These are phyloP conservation scores for Aplodontia rufa DNA, from an alignment of 2,113 vertebrate species.

Conservation along the genomic window DNA sequence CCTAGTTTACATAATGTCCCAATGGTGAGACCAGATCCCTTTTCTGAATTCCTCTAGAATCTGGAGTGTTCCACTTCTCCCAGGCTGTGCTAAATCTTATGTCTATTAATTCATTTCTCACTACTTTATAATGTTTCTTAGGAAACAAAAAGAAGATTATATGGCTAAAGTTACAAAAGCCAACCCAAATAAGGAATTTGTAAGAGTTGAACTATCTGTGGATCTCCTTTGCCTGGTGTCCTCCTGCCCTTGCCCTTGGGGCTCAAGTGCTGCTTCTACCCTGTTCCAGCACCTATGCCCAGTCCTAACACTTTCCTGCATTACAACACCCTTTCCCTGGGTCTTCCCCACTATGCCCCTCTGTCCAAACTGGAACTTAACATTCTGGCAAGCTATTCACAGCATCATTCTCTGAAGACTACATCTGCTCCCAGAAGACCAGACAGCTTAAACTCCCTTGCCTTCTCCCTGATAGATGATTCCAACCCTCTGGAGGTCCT, in stretches of 20 bases:
- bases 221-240: background rate
- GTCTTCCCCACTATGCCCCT: background rate
- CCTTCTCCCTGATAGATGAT: background rate
- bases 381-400: background rate
- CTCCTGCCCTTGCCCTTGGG: background rate
- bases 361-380: background rate
- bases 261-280: background rate
- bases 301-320: background rate
- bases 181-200: background rate
- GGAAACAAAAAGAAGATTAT: background rate
- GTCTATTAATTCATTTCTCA: background rate
- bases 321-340: background rate
- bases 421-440: background rate
- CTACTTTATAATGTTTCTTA: background rate
- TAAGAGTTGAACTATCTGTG: background rate
- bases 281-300: too few species aligned
- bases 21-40: background rate
- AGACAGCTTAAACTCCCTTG: rapidly evolving
- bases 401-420: background rate
- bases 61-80: background rate
- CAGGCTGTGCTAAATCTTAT: background rate
- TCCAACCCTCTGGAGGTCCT: background rate
- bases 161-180: background rate
- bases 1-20: background rate
- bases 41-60: background rate